Base-by-base conservation (phyloP, 2,113 vertebrate genomes). In the Zosterops hypoxanthus region DNA sequence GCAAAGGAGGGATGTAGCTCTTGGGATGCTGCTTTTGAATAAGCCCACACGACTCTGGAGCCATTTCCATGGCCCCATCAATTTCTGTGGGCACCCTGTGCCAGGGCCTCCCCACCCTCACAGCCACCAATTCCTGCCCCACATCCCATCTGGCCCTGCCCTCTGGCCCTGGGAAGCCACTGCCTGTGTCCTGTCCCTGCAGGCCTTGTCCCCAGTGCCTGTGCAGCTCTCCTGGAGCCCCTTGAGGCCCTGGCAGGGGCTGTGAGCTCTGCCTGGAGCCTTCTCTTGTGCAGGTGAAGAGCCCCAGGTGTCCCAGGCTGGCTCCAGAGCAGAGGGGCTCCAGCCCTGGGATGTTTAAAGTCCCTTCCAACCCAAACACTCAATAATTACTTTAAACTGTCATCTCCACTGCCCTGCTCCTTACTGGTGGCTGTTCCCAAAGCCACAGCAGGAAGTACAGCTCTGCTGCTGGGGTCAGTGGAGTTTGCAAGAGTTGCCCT, bases 371-470 rank as follows among this genome's bases (percentile, higher is more conserved):
- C n/a, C 17, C 55, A 33, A 47, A 47, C 11, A 18, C 18, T 46
- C 23, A 2, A 1, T 31, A 52, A 52, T 42, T 36, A 23, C 41
- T 26, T 69, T 8, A 16, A 85, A n/a, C 21, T 4, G 6, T 18
- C 10, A 9, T 10, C 52, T 75, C 31, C 28, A 9, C 2, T 2
- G 34, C 18, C 8, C 47, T 24, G 56, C 36, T 66, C 55, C 52
- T 13, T 4, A 4, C 0, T 22, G 49, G n/a, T 3, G 0, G 0
- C 33, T 8, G 14, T 4, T 23, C 46, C 29, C 42, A 2, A 53
- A 36, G 42, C 16, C 46, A n/a, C 22, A 66, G 65, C 60, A 60
- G 55, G 91, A 88, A 76, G 53, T 4, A 7, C 15, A 33, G 76
- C 49, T 72, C 63, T 59, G 70, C 22, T 7, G 9, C 3, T 12